Evolutionary conservation across 2,888 invertebrate genomes (phyloP), one percentile per base, ranked within the genome.

Genomic region (Agrochola macilenta): DNA sequence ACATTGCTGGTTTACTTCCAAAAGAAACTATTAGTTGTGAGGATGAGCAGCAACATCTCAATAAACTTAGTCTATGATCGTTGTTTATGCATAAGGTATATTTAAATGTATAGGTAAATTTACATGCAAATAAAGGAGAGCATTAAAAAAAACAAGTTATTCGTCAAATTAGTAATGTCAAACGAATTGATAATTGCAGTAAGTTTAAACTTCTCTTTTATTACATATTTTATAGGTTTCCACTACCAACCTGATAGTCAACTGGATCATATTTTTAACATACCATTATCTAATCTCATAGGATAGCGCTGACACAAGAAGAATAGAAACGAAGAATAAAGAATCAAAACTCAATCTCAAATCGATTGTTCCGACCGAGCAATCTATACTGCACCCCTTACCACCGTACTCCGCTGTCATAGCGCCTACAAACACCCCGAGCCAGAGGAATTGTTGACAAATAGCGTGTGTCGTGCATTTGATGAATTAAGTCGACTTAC

Each of bases 401-500:
- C 80, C 57, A 54, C 46, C 14, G 14, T 30, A 35, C 9, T 35
- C 35, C 43, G 69, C 61, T 61, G 69, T 65, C 77, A 77, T 65
- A 57, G 69, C 77, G 73, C 57, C 74, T 58, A 87, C 84, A 81
- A 84, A 88, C 81, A 82, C 68, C 77, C 60, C 64, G 43, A 26
- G 73, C 68, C 57, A 52, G 75, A 79, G 79, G 77, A 70, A 83
- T 81, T 88, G 87, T 87, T 85, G 87, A 81, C 83, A 83, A 83
- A 83, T 84, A 83, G 78, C 78, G 43, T 70, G 65, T 78, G 85
- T 84, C 85, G 83, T 78, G 74, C 63, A 78, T 81, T 83, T 83
- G 83, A 83, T 82, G 85, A 78, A 83, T 83, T 81, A 83, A 84
- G 72, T 84, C 74, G 81, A 83, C 82, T 84, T 83, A 70, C 76